phyloP scores from a whole-genome alignment of 1,140 invertebrate species.

The Dendroctonus valens region DNA sequence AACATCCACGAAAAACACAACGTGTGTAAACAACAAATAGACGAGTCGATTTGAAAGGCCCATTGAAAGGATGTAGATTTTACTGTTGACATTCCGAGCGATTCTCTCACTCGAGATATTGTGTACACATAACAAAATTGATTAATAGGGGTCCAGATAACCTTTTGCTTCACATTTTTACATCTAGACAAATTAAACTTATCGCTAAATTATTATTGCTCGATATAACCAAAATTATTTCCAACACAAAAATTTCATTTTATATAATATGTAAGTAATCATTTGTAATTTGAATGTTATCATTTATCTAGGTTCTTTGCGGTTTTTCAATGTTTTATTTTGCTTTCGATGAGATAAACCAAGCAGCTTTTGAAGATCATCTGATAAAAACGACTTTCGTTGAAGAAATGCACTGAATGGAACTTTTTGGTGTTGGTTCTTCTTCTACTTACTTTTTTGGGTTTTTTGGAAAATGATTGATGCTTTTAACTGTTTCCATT shows the following conservation, averaged over 20 bases:
- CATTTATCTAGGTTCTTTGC: no score
- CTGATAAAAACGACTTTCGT: no score
- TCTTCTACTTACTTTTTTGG: no score
- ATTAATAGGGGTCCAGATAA: constrained; percentile 27
- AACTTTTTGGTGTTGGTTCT: no score
- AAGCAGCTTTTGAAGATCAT: no score
- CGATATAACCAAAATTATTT: constrained; percentile 8
- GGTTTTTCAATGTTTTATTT: no score
- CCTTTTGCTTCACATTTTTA: constrained; percentile 23
- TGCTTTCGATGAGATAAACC: no score
- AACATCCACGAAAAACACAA: constrained; percentile 2
- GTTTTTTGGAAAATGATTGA: no score
- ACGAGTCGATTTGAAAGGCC: background rate
- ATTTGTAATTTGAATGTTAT: background rate
- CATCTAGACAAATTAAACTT: constrained; percentile 28
- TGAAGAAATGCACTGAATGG: no score
- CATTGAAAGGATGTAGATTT: constrained; percentile 10
- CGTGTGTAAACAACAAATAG: constrained; percentile 1
- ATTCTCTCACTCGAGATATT: constrained; percentile 21
- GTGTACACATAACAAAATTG: constrained; percentile 26
- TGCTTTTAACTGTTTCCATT: no score
- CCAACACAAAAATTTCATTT: background rate
- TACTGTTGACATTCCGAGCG: constrained; percentile 16
- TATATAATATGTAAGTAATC: background rate
- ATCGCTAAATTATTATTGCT: constrained; percentile 25